Conservation (phyloP, 2,888 invertebrate species). For the Watsonalla cultraria region DNA sequence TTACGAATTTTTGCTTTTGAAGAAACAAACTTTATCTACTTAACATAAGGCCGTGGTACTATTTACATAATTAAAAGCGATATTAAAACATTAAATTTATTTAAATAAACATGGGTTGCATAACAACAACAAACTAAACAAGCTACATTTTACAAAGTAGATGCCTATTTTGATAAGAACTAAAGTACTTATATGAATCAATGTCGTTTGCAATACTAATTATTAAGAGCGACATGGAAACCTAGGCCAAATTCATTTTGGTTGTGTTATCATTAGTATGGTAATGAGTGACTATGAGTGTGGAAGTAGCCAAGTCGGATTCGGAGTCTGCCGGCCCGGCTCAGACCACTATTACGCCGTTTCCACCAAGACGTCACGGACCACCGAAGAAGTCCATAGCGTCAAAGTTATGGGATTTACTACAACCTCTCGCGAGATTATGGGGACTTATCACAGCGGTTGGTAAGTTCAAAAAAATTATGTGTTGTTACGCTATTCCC, state of each 20-base stretch:
- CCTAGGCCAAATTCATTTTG: neutral
- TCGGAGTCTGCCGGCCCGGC: constrained; percentile 34
- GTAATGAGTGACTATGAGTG: constrained; percentile 25
- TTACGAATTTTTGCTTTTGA: constrained; percentile 1
- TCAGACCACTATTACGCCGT: constrained; percentile 31
- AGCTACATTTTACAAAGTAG: too few relatives aligned
- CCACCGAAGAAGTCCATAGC: constrained; percentile 53
- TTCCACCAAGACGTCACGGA: constrained; percentile 30
- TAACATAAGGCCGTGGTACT: neutral
- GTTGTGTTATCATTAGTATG: constrained; percentile 10
- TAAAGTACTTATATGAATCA: too few relatives aligned
- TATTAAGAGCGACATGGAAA: neutral
- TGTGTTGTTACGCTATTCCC: neutral
- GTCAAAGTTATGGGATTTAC: constrained; percentile 60
- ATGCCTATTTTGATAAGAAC: too few relatives aligned
- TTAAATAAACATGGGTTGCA: neutral
- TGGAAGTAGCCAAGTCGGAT: constrained; percentile 41
- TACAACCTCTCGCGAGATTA: constrained; percentile 65
- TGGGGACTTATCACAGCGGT: constrained; percentile 70
- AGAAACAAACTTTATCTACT: neutral
- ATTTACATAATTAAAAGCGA: neutral
- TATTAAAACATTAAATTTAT: neutral
- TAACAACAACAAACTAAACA: neutral
- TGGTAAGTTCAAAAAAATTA: constrained; percentile 38
- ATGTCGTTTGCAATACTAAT: neutral